Evolutionary conservation across 1,140 invertebrate species (phyloP).

Genomic region (Frieseomelitta varia): DNA sequence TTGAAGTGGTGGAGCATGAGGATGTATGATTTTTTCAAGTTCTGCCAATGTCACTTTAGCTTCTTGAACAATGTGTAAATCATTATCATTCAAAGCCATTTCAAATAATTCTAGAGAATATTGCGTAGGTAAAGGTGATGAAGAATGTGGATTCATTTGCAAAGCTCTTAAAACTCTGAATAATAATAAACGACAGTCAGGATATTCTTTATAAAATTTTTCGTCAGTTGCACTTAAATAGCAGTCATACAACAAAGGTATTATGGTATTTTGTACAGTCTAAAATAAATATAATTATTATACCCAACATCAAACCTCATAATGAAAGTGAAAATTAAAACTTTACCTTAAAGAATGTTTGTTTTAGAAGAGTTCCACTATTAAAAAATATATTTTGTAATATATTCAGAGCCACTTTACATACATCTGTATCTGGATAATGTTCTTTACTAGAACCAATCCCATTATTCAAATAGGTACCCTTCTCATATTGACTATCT

Average conservation of each 20-base stretch:
- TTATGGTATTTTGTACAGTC: slow-evolving; percentile 64
- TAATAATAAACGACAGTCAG: slow-evolving; percentile 70
- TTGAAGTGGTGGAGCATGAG: slow-evolving; percentile 67
- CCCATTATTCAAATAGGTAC: slow-evolving; percentile 50
- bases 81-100: slow-evolving; percentile 68
- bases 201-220: slow-evolving; percentile 66
- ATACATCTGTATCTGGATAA: slow-evolving; percentile 64
- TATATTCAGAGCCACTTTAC: slow-evolving; percentile 61
- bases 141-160: slow-evolving; percentile 70
- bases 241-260: slow-evolving; percentile 66
- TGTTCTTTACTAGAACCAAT: slow-evolving; percentile 30
- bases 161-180: slow-evolving; percentile 66
- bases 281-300: slow-evolving; percentile 55
- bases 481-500: slow-evolving; percentile 69
- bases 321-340: slow-evolving; percentile 21
- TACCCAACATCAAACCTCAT: slow-evolving; percentile 3
- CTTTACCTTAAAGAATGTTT: slow-evolving; percentile 69
- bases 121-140: slow-evolving; percentile 61
- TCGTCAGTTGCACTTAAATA: slow-evolving; percentile 60
- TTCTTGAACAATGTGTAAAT: slow-evolving; percentile 65
- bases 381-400: slow-evolving; percentile 72
- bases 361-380: slow-evolving; percentile 60
- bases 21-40: slow-evolving; percentile 75
- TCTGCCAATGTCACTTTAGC: slow-evolving; percentile 62
- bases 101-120: slow-evolving; percentile 71